phyloP scores from a whole-genome alignment of 2,113 vertebrate genomes.

The Toxostoma redivivum region DNA sequence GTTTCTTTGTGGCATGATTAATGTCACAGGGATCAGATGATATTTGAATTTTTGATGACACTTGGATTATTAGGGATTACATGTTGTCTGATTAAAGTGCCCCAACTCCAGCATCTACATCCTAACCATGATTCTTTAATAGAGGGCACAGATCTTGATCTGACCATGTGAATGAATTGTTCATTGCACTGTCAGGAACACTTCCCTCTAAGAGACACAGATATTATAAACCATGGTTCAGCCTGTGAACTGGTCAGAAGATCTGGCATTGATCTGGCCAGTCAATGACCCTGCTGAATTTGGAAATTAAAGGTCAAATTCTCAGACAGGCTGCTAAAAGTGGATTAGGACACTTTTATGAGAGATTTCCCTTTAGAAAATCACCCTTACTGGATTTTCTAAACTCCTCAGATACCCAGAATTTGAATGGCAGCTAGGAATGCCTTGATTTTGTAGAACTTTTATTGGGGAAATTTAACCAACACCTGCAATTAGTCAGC shows the following conservation, averaged over 20 bases:
- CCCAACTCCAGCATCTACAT: background rate
- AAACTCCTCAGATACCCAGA: background rate
- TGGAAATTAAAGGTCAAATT: background rate
- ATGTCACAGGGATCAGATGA: background rate
- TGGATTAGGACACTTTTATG: background rate
- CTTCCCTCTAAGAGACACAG: background rate
- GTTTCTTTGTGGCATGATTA: background rate
- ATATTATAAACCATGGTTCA: background rate
- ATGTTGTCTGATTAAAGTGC: background rate
- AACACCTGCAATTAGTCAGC: slow-evolving; percentile 55
- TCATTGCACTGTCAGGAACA: background rate
- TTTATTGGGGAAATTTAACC: slow-evolving; percentile 35
- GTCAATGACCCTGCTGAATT: background rate
- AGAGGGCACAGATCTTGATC: background rate
- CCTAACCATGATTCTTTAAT: background rate
- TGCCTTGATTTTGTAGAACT: slow-evolving; percentile 25
- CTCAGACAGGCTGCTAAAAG: background rate
- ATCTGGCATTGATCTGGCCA: background rate
- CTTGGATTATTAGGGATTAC: background rate
- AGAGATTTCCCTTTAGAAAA: background rate
- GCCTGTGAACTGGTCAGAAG: background rate
- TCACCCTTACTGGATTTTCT: background rate
- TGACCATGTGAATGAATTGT: background rate
- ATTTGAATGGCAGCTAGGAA: slow-evolving; percentile 18
- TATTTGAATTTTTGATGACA: background rate